Base-by-base conservation (phyloP, 2,888 invertebrate genomes). In the Nineta flava region DNA sequence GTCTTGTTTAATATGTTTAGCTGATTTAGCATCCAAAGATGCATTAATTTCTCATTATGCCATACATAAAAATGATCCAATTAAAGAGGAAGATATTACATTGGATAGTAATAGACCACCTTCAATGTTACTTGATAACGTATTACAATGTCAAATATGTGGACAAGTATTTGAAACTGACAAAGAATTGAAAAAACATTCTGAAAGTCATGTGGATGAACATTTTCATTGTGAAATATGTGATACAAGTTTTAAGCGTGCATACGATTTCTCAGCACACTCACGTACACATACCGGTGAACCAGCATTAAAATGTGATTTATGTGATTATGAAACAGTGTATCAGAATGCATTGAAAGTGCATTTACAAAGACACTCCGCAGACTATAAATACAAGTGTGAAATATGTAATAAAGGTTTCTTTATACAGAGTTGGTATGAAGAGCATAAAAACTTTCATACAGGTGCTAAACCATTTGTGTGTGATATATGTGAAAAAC, bases 371-470 rank as follows among this genome's bases (percentile, higher is more conserved):
- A 61, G 60, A 47, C 57, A 59, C 13, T 64, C 65, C 54, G 59
- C 61, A 26, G 54, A 60, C 19, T 56, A 69, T 52, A 72, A 72
- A 53, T 75, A 73, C 58, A 70, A 69, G 56, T 75, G 75, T 57
- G 68, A 69, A 48, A 65, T 69, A 9, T 75, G 75, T 58, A 70
- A 71, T 55, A 73, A 74, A 58, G 73, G 73, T 13, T 75, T 75
- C 53, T 71, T 71, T 62, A 49, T 49, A 9, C 49, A 47, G 4
- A 52, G 43, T 42, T 53, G 53, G 53, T 53, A 49, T 31, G 42
- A 52, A 31, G 65, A 66, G 45, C 66, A 66, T 53, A 65, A 64
- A 54, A 60, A 64, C 50, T 63, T 61, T 53, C 76, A 76, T 53
- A 73, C 71, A 1, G 75, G 75, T 0, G 75, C 75, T 52, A 74